Evolutionary conservation across 2,888 invertebrate genomes (phyloP), one percentile per base, ranked within the genome.

Genomic region (Asteroscopus sphinx): DNA sequence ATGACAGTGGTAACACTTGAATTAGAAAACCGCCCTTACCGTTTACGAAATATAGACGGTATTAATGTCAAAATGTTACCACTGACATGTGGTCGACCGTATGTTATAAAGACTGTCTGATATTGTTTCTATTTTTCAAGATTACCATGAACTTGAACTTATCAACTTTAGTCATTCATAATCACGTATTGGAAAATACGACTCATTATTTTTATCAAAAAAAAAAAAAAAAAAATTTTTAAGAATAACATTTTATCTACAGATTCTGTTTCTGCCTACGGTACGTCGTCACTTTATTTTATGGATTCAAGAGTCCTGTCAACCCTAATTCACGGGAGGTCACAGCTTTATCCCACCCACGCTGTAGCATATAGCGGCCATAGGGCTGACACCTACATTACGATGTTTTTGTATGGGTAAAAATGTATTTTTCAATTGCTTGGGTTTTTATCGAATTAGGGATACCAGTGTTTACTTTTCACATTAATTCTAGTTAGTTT

Each of bases 271-370:
- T 21, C 6, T 21, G 21, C 3, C 21, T 21, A 21, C 21, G 21
- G 2, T 21, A 21, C 4, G 1, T 28, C 1, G 52, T 63, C 68
- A 35, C 54, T 48, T 52, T 47, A 47, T 33, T 62, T 61, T 59
- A 68, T 33, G 25, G n/a, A 41, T 45, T 12, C 35, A 42, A 28
- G 21, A 55, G 45, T 35, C 15, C 40, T 60, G 58, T 55, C 66
- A 62, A 59, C 71, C 72, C 66, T 74, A 54, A 25, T 36, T 59
- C 57, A 49, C 17, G 55, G 62, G 69, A 54, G 74, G 67, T 60
- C 62, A 68, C 40, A 45, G 44, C 49, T 47, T 46, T 42, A 49
- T 45, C 62, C 64, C 62, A 65, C 72, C 48, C 65, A 65, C 57
- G 58, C 69, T 49, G 59, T 25, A 32, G 49, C 39, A 32, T 45